A percentile compares a stretch with the other conserved stretches of the same genome.
Evolutionary conservation across 2,888 invertebrate genomes (phyloP).

Genomic region (Orchesellides sinensis): DNA sequence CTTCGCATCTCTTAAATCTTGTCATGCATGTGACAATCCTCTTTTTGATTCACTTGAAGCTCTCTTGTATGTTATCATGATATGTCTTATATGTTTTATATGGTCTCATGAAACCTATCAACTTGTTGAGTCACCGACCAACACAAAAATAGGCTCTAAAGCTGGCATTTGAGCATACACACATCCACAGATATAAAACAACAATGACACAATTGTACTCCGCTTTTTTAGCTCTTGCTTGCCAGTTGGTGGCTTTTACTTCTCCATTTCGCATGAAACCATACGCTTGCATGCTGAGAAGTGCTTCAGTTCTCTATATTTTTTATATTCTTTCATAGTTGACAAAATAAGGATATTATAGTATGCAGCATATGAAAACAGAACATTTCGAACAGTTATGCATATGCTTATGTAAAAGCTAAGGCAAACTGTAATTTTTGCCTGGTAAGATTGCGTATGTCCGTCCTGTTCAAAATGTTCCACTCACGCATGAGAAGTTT

Average conservation of each 20-base stretch:
- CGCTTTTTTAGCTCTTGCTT: no score
- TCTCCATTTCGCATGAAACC: neutral
- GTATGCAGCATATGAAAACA: no score
- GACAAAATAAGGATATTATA: no score
- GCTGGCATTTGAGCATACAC: neutral
- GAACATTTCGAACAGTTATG: no score
- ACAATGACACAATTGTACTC: neutral
- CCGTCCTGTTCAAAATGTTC: no score
- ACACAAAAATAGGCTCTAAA: no score
- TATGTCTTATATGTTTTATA: neutral
- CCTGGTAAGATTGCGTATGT: no score
- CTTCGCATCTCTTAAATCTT: slow-evolving; percentile 8
- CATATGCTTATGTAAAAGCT: no score
- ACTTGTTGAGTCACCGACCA: slow-evolving; percentile 52
- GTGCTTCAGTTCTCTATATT: no score
- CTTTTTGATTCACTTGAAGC: neutral
- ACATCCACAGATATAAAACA: neutral
- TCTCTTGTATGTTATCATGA: neutral
- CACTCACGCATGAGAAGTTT: slow-evolving; percentile 6
- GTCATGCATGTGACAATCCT: slow-evolving; percentile 38
- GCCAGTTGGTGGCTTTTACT: no score
- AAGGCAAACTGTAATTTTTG: no score
- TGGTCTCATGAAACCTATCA: slow-evolving; percentile 29
- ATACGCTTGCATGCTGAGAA: neutral
- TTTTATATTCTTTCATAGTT: no score